Conservation (phyloP, 2,113 vertebrate genomes). For the Corvus cornix region DNA sequence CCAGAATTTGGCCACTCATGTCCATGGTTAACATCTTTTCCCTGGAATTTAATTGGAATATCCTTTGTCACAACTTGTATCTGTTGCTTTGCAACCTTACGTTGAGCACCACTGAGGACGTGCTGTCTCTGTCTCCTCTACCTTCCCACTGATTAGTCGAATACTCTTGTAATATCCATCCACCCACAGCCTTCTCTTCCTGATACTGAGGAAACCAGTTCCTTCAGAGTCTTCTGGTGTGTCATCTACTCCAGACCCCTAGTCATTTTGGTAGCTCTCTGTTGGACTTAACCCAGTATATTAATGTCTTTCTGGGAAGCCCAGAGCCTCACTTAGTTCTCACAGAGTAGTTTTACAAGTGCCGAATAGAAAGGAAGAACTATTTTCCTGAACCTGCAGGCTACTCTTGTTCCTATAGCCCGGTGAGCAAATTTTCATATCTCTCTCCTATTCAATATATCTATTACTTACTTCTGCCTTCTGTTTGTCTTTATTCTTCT, state of each 20-base stretch:
- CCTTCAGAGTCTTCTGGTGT: neutral
- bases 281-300: neutral
- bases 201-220: neutral
- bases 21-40: neutral
- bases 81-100: neutral
- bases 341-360: neutral
- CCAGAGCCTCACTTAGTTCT: neutral
- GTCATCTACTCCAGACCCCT: neutral
- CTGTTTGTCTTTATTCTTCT: neutral
- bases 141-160: neutral
- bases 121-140: neutral
- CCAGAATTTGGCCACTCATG: neutral
- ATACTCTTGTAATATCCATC: neutral
- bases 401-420: fast-evolving
- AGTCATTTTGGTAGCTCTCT: neutral
- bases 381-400: neutral
- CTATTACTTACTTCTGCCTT: neutral
- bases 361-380: neutral
- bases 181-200: neutral
- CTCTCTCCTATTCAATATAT: neutral
- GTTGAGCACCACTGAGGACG: neutral
- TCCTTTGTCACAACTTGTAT: neutral
- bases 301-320: neutral
- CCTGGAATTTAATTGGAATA: neutral
- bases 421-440: neutral